Base-by-base conservation (phyloP, 2,113 vertebrate species). In the Ailuropoda melanoleuca region DNA sequence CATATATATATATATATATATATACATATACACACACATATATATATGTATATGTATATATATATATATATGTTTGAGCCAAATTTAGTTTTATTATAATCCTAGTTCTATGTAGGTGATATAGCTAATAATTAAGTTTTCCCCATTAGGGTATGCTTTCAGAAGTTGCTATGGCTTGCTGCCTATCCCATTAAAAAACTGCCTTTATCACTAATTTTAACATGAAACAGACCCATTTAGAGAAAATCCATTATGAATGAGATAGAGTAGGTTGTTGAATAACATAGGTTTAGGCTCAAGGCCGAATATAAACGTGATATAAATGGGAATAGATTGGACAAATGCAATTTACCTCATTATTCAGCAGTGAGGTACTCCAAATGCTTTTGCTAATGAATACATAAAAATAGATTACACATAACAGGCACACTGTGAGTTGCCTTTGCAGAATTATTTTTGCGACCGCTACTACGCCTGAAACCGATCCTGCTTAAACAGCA, bases 121-220 rank as follows among this genome's bases (percentile, higher is more conserved):
- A 19, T 11, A 74, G 53, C 66, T 93, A 82, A 90, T 96, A 90
- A 95, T 96, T 93, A 94, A 87, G 78, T 89, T 89, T 64, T 74
- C 43, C 60, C 50, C 70, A 70, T 95, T 89, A 50, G 50, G 48
- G 74, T 95, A 62, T 93, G 46, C 70, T 84, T 94, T 95, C 37
- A 62, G 70, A 88, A 95, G 72, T 82, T 72, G 4, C 64, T 84
- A 6, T 93, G 88, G 24, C 83, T 66, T 80, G n/a, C 92, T 80
- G 12, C 70, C 77, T 88, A 34, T 82, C 8, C 12, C 88, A 78
- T 64, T 68, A 53, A 96, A 78, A 91, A 68, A 80, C 43, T 64
- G 83, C 55, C 82, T 92, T 97, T 64, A 90, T 96, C 62, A 80
- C 46, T 90, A 66, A 88, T 95, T 90, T 95, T 95, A 95, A 95